A percentile compares a stretch with the other conserved stretches of the same genome.
phyloP scores from a whole-genome alignment of 1,140 invertebrate genomes.

The Macrotrachela quadricornifera region DNA sequence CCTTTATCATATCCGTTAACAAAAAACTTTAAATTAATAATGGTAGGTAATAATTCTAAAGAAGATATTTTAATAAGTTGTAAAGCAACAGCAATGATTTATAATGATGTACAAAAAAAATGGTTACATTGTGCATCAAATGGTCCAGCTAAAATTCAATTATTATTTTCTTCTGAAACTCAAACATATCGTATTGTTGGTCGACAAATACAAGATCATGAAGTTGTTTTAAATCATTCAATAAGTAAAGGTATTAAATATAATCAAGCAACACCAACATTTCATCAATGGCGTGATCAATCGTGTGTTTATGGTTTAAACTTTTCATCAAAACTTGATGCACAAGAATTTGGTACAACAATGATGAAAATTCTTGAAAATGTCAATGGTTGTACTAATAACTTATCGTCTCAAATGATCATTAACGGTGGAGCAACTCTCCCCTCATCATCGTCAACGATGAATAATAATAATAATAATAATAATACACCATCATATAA shows the following conservation, averaged over 20 bases:
- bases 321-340: slow-evolving; percentile 77
- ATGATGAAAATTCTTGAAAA: slow-evolving; percentile 38
- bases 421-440: neutral
- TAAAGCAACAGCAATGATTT: slow-evolving; percentile 87
- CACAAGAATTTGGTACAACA: slow-evolving; percentile 61
- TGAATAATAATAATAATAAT: neutral
- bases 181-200: slow-evolving; percentile 91
- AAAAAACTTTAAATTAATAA: too few species aligned
- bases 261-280: slow-evolving; percentile 77
- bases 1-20: too few species aligned
- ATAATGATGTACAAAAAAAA: slow-evolving; percentile 79
- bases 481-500: neutral
- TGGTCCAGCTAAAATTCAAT: slow-evolving; percentile 79
- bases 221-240: slow-evolving; percentile 85
- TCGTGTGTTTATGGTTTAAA: slow-evolving; percentile 81
- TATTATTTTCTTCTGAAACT: slow-evolving; percentile 80
- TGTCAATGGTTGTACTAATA: slow-evolving; percentile 15
- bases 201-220: slow-evolving; percentile 84
- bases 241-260: slow-evolving; percentile 77
- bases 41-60: too few species aligned
- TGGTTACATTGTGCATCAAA: slow-evolving; percentile 67
- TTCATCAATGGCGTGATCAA: slow-evolving; percentile 77
- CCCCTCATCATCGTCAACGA: neutral
- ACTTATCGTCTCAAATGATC: neutral
- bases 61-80: too few species aligned